Base-by-base conservation (phyloP, 2,888 invertebrate species). In the Diplolepis rosae region DNA sequence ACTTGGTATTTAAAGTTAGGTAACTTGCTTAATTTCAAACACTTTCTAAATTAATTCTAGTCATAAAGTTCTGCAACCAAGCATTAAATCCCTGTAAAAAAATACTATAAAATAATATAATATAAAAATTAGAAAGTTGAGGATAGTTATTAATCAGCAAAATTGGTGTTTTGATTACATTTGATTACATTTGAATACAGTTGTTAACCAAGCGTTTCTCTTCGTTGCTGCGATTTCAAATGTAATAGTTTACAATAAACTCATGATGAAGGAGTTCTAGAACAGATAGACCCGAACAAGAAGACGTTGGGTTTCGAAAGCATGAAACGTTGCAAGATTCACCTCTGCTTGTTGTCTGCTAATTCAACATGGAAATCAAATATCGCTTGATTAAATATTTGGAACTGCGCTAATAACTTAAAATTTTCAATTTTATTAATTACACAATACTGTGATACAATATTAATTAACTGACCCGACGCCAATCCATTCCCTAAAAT, bases 231-330 rank as follows among this genome's bases (percentile, higher is more conserved):
- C 11, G 61, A 39, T 39, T 39, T 61, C 7, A 13, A 39, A 39
- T 7, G 61, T 13, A 54, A 54, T 18, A 54, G 30, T 32, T 54
- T 30, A 54, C 30, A 30, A 30, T 13, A 39, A 61, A 39, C 61
- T 18, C 61, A 7, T 22, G 61, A 1, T 15, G 30, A 27, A 52
- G 68, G 30, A 68, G 61, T 50, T 61, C 30, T 32, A 30, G 32
- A 13, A 18, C 50, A 45, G 24, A 50, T 72, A 70, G 67, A 45
- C 54, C 13, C 32, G 56, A 56, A 56, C 56, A 56, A 56, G 35
- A 56, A 61, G 61, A 27, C 24, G n/a, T n/a, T 27, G 6, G 13
- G 6, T 39, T 61, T 61, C 61, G 24, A 24, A 35, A 24, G 22
- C 39, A n/a, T 24, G 11, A 22, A 35, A 56, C 22, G 22, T 22